Evolutionary conservation across 2,113 vertebrate genomes (phyloP).

Genomic region (Eptesicus fuscus): DNA sequence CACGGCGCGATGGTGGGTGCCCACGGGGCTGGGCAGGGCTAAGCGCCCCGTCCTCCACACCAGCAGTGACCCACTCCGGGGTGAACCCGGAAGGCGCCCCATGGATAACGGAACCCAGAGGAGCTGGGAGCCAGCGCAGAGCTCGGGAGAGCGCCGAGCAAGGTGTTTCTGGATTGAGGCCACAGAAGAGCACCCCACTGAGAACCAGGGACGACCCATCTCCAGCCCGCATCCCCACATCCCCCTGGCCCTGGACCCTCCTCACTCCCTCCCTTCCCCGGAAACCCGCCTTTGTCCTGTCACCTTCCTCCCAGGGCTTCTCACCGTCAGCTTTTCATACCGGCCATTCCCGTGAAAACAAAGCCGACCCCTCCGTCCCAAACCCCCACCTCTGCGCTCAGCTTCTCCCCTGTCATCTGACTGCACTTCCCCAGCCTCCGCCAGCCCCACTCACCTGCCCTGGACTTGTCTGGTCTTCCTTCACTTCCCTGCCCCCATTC

Average conservation of each 20-base stretch:
- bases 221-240: neutral
- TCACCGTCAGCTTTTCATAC: no score
- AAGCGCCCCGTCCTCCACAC: neutral
- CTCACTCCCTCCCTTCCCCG: neutral
- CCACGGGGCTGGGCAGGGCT: neutral
- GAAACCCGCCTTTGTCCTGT: no score
- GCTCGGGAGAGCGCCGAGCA: neutral
- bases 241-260: neutral
- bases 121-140: neutral
- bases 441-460: no score
- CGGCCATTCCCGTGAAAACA: no score
- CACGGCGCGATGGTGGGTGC: fast-evolving
- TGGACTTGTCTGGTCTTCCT: no score
- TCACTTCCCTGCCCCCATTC: neutral
- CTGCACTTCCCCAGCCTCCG: no score
- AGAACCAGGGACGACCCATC: neutral
- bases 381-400: no score
- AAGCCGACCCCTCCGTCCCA: no score
- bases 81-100: neutral
- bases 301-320: no score
- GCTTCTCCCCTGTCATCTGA: no score
- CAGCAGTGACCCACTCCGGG: neutral
- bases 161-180: neutral
- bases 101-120: neutral
- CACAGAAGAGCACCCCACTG: neutral